Conservation (phyloP, 2,113 vertebrate genomes). For the Psilopsiagon aurifrons region DNA sequence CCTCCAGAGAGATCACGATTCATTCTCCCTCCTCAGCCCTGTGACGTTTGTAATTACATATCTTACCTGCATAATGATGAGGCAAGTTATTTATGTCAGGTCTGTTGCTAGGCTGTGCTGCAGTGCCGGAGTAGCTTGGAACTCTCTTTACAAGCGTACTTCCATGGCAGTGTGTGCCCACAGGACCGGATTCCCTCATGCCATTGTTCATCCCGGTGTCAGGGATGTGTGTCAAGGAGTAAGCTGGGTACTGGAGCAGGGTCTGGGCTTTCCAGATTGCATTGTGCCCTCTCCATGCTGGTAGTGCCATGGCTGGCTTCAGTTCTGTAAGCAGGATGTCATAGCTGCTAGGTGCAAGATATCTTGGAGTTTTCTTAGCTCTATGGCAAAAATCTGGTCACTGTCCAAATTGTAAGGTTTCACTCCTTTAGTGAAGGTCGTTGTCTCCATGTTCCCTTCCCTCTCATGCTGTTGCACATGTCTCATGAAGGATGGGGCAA, state of each 20-base stretch:
- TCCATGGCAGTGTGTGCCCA: rapidly evolving
- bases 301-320: neutral
- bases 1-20: conserved; percentile 31
- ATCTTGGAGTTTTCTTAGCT: neutral
- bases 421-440: rapidly evolving
- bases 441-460: neutral
- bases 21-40: neutral
- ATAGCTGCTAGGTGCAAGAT: neutral
- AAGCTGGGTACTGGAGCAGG: neutral
- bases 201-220: rapidly evolving
- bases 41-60: conserved; percentile 9
- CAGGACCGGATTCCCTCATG: rapidly evolving
- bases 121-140: neutral
- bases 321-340: rapidly evolving
- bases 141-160: rapidly evolving
- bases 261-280: neutral
- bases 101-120: conserved; percentile 37
- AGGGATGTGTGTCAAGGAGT: neutral
- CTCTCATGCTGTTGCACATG: rapidly evolving
- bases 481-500: rapidly evolving
- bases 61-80: conserved; percentile 33
- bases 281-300: rapidly evolving
- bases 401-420: neutral
- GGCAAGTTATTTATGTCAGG: conserved; percentile 40
- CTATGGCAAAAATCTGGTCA: neutral